phyloP scores from a whole-genome alignment of 2,113 vertebrate genomes.

The Hemiscyllium ocellatum region DNA sequence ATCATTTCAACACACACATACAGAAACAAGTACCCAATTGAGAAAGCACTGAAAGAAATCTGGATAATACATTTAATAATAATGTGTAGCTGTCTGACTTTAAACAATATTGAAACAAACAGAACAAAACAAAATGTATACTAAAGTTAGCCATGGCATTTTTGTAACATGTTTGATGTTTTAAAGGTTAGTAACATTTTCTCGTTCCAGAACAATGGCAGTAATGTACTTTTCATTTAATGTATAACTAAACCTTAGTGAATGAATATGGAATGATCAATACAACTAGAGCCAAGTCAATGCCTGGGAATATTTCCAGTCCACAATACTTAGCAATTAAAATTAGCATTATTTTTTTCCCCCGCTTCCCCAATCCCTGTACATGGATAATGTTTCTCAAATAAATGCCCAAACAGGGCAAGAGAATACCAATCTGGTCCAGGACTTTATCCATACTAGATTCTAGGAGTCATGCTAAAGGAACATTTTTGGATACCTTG shows the following conservation, averaged over 20 bases:
- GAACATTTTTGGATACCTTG: not conserved
- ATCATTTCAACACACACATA: not conserved
- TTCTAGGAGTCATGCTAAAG: not conserved
- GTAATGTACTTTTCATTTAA: constrained; percentile 31
- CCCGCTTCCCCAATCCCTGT: too few species aligned
- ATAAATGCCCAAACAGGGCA: not conserved
- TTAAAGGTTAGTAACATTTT: constrained; percentile 28
- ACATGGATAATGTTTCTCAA: not conserved
- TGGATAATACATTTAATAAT: not conserved
- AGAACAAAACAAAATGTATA: constrained; percentile 12
- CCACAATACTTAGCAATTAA: not conserved
- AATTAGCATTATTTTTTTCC: not conserved
- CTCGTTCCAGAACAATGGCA: not conserved
- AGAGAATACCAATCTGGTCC: not conserved
- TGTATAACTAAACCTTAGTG: constrained; percentile 19
- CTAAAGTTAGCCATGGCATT: not conserved
- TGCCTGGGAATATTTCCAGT: constrained; percentile 6
- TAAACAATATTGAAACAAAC: constrained; percentile 31
- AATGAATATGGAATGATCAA: constrained; percentile 12
- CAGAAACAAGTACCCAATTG: not conserved
- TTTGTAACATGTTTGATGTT: not conserved
- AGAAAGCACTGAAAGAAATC: not conserved
- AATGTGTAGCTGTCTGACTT: not conserved
- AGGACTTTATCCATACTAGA: not conserved
- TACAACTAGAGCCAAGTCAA: constrained; percentile 11